Evolutionary conservation across 2,113 vertebrate species (phyloP).

Genomic region (Cairina moschata): DNA sequence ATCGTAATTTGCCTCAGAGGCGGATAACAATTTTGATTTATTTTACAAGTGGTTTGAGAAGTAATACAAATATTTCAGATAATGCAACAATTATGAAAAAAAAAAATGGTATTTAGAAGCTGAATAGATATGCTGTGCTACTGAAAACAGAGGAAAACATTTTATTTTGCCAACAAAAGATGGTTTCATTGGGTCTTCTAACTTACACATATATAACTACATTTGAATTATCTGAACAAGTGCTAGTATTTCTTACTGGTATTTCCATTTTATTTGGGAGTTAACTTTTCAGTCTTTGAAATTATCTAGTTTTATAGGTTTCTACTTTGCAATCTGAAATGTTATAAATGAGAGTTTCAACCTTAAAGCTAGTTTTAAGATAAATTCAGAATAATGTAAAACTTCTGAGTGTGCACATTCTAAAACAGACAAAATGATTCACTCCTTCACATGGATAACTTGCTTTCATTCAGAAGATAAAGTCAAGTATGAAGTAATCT

Average conservation of each 20-base stretch:
- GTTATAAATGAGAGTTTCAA: not conserved
- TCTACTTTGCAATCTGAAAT: not conserved
- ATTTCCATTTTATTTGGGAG: not conserved
- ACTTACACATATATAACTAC: not conserved
- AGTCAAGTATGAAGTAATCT: slow-evolving; percentile 28
- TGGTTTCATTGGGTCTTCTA: not conserved
- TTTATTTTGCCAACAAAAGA: not conserved
- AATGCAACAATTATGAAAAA: not conserved
- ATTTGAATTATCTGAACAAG: not conserved
- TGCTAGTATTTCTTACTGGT: not conserved
- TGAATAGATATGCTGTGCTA: not conserved
- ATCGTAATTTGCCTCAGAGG: not conserved
- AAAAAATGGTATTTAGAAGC: not conserved
- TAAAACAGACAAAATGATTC: not conserved
- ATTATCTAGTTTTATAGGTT: not conserved
- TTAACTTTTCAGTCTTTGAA: not conserved
- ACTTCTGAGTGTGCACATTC: not conserved
- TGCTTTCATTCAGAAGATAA: not conserved
- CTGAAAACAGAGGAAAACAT: not conserved
- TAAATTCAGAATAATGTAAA: not conserved
- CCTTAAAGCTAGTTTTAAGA: not conserved
- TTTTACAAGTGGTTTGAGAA: not conserved
- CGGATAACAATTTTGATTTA: not conserved
- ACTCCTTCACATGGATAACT: not conserved
- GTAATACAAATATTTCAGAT: not conserved